Evolutionary conservation across 1,140 invertebrate species (phyloP).

Genomic region (Drosophila oshimai): DNA sequence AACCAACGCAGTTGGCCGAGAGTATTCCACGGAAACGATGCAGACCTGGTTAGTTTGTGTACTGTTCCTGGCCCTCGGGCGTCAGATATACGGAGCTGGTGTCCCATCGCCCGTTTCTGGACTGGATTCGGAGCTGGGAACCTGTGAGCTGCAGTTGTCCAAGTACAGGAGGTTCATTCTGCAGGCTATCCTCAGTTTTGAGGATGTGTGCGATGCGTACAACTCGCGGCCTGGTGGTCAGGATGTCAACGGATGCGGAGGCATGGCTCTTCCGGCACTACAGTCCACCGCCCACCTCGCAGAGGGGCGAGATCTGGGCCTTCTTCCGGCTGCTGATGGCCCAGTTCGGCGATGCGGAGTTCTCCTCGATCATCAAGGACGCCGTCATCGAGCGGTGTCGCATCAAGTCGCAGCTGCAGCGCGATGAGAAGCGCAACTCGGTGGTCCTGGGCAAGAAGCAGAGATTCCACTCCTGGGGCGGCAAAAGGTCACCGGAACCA

Average conservation of each 20-base stretch:
- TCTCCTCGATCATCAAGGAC: constrained; percentile 57
- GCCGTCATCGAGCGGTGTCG: constrained; percentile 79
- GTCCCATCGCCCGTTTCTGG: constrained; percentile 1
- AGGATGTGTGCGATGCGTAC: constrained; percentile 79
- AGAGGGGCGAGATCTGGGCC: constrained; percentile 72
- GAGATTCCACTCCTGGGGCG: constrained; percentile 82
- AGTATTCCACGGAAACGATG: constrained; percentile 43
- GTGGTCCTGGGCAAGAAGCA: constrained; percentile 80
- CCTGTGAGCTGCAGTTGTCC: constrained; percentile 67
- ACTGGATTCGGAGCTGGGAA: constrained; percentile 44
- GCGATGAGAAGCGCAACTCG: constrained; percentile 75
- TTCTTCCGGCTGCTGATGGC: constrained; percentile 80
- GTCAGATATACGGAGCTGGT: constrained; percentile 39
- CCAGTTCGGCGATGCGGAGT: constrained; percentile 77
- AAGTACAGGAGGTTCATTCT: constrained; percentile 75
- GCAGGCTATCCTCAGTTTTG: constrained; percentile 76
- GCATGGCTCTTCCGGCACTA: constrained; percentile 63
- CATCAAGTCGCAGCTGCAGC: constrained; percentile 62
- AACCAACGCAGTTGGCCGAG: constrained; percentile 54
- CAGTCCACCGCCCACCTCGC: constrained; percentile 62
- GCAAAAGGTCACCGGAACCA: constrained; percentile 67
- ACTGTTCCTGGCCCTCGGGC: constrained; percentile 39
- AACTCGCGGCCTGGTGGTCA: constrained; percentile 47
- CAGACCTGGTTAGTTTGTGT: constrained; percentile 41
- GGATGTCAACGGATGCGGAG: constrained; percentile 24